These are phyloP conservation scores for Athripsodes cinereus DNA, from an alignment of 2,888 invertebrate genomes.

Conservation along the genomic window DNA sequence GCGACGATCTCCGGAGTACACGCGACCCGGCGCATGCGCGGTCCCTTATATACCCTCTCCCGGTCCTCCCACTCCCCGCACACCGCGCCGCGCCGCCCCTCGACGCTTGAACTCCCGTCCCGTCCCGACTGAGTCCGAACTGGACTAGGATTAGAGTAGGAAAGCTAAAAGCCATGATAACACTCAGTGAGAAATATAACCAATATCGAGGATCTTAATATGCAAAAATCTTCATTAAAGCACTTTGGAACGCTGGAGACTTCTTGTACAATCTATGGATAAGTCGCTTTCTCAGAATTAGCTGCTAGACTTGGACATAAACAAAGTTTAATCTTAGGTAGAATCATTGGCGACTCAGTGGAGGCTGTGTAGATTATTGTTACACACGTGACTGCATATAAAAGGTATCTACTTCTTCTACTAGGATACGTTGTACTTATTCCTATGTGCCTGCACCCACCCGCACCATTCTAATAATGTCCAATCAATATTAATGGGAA, in stretches of 20 bases:
- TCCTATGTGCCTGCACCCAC: too few relatives aligned
- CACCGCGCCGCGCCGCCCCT: conserved; percentile 38
- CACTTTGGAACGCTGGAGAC: background rate
- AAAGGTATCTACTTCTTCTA: too few relatives aligned
- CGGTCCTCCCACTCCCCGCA: conserved; percentile 37
- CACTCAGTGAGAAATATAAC: background rate
- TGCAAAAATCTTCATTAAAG: background rate
- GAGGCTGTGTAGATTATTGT: too few relatives aligned
- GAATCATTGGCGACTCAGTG: too few relatives aligned
- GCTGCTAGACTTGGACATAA: background rate
- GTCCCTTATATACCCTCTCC: conserved; percentile 34
- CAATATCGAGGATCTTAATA: background rate
- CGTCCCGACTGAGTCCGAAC: too few relatives aligned
- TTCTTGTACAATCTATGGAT: background rate
- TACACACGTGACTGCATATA: too few relatives aligned
- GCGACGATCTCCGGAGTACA: conserved; percentile 21
- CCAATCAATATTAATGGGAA: too few relatives aligned
- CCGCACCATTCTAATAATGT: too few relatives aligned
- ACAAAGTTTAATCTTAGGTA: background rate
- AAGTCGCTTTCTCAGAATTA: background rate
- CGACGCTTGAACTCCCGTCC: conserved; percentile 30
- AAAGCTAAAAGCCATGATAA: background rate
- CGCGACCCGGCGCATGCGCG: conserved; percentile 18
- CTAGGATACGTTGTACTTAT: too few relatives aligned
- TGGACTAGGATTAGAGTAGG: background rate